These are phyloP conservation scores for Tachystola acroxantha DNA, from an alignment of 2,888 invertebrate species.

Conservation along the genomic window DNA sequence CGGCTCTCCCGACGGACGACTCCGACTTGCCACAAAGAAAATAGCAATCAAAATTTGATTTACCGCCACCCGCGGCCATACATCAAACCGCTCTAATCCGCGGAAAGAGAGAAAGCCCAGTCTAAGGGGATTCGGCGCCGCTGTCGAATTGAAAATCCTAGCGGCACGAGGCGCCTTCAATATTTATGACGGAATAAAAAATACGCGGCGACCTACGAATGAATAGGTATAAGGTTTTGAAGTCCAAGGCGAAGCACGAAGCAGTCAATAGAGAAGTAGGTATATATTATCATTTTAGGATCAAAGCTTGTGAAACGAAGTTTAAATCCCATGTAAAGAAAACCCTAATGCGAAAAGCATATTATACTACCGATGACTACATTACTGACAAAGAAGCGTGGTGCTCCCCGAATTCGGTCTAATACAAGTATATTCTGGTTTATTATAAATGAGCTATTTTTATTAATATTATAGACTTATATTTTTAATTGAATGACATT, in stretches of 20 bases:
- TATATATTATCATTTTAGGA: too few relatives aligned
- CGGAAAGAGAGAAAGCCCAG: conserved; percentile 64
- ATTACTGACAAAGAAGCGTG: too few relatives aligned
- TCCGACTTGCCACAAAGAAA: conserved; percentile 74
- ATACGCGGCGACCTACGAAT: conserved; percentile 56
- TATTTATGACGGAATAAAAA: conserved; percentile 70
- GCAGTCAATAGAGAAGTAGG: background rate
- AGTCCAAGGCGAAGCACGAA: background rate
- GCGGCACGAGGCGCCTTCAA: conserved; percentile 55
- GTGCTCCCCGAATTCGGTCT: too few relatives aligned
- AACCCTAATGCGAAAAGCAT: too few relatives aligned
- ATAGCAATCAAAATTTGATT: conserved; percentile 78
- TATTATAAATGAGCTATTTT: too few relatives aligned
- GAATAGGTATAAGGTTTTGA: conserved; percentile 28
- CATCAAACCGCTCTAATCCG: conserved; percentile 72
- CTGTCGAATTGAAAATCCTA: conserved; percentile 71
- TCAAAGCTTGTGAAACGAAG: too few relatives aligned
- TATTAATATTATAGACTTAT: too few relatives aligned
- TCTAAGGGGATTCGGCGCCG: conserved; percentile 63
- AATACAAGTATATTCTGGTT: too few relatives aligned
- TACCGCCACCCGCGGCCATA: conserved; percentile 75
- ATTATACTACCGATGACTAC: too few relatives aligned
- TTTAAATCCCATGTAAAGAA: too few relatives aligned
- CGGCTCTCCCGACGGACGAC: conserved; percentile 51
- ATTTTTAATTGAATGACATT: too few relatives aligned